Percentiles rank a stretch among this genome's conserved stretches.
These are phyloP conservation scores for Trachelipus rathkii DNA, from an alignment of 1,140 invertebrate species.

Conservation along the genomic window DNA sequence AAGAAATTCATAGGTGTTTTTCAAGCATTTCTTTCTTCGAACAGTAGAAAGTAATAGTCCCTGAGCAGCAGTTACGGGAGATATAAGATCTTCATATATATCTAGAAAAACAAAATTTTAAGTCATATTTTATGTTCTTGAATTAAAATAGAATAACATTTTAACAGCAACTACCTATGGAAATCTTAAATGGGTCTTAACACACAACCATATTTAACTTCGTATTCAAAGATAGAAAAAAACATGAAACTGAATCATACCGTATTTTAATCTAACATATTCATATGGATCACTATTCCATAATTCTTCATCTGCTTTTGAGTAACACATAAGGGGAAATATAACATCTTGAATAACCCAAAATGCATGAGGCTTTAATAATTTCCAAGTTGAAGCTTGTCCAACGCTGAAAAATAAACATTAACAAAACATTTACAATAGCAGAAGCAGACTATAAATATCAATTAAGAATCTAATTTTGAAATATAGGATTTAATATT, in stretches of 20 bases:
- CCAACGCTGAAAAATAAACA: background rate
- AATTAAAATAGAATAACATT: too few relatives aligned
- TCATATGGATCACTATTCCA: constrained; percentile 95
- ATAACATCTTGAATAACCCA: constrained; percentile 84
- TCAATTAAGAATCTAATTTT: background rate
- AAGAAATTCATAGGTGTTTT: constrained; percentile 84
- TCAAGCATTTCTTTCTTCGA: constrained; percentile 90
- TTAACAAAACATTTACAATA: background rate
- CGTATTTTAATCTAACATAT: constrained; percentile 95
- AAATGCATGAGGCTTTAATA: constrained; percentile 86
- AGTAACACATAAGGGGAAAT: constrained; percentile 96
- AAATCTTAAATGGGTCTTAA: too few relatives aligned
- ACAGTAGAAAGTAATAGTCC: constrained; percentile 80
- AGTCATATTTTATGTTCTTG: too few relatives aligned
- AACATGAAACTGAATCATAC: constrained; percentile 51
- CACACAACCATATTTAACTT: too few relatives aligned
- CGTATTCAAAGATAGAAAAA: too few relatives aligned
- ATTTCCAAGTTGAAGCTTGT: constrained; percentile 66
- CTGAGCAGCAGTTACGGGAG: constrained; percentile 89
- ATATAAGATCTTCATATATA: constrained; percentile 80
- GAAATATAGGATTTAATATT: background rate
- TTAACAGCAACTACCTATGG: too few relatives aligned
- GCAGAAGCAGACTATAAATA: background rate
- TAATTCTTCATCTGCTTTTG: constrained; percentile 86
- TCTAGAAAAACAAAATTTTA: constrained; percentile 13